Evolutionary conservation across 2,797 vertebrate genomes (phyloP), one percentile per base, ranked within the genome.

Genomic region (Xiphophorus birchmanni): DNA sequence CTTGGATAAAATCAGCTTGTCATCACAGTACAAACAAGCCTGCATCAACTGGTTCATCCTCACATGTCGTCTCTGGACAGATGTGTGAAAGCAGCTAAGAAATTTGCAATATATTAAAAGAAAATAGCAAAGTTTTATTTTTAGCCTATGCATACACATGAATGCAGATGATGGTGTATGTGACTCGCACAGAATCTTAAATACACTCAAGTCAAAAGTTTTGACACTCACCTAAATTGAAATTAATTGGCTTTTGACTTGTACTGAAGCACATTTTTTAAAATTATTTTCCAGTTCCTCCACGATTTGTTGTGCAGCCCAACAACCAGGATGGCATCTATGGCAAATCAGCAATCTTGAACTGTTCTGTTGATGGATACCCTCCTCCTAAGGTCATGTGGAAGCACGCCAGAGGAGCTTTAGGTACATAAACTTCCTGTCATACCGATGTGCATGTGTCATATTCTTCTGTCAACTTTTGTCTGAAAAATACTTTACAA

Each of bases 281-380:
- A 5, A 5, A 18, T 83, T 12, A 69, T 56, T 73, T 26, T 67
- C 63, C 58, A 99, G 98, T 99, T 81, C 98, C 98, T 40, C 98
- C 98, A 86, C 96, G 98, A 37, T 99, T 99, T 50, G 97, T 99
- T 92, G 98, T 99, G 63, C 98, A 99, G 80, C 98, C 98, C 87
- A 99, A 99, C 94, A 99, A 99, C 91, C 98, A 99, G 90, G 98
- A 99, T 13, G 98, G 98, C 80, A 99, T 99, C 91, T 99, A 99
- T 0, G 98, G 98, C 52, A 99, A 99, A 90, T 97, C 98, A 0
- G 98, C 98, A 2, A 97, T 99, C 91, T 94, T 99, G 32, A 99
- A 99, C 91, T 99, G 98, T 84, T 99, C 98, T 0, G 98, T 99
- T 21, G 98, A 99, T 0, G 98, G 98, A 72, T 99, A 99, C 82